Conservation (phyloP, 2,888 invertebrate genomes). For the Podotricha telesiphe region DNA sequence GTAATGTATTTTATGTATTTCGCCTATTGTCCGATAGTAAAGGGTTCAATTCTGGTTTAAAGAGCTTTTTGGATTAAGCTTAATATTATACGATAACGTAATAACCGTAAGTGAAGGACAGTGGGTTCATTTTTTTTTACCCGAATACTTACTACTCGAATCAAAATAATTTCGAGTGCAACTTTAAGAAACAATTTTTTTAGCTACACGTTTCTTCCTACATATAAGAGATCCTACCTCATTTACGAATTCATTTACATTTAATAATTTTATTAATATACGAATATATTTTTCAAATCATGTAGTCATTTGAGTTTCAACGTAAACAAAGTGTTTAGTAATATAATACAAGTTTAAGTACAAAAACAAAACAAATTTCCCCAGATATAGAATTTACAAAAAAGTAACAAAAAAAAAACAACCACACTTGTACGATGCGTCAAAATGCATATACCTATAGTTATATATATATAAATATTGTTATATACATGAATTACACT, state of each 20-base stretch:
- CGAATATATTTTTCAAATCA: too few relatives aligned
- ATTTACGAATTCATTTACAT: too few relatives aligned
- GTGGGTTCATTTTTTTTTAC: not conserved
- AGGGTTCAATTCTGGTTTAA: not conserved
- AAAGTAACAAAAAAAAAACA: not conserved
- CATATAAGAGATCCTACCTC: too few relatives aligned
- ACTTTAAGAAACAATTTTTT: too few relatives aligned
- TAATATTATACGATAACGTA: too few relatives aligned
- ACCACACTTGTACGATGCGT: not conserved
- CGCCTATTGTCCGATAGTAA: not conserved
- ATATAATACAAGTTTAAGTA: not conserved
- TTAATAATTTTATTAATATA: too few relatives aligned
- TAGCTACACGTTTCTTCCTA: too few relatives aligned
- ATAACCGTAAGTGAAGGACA: not conserved
- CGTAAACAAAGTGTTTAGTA: not conserved
- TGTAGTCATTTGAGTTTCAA: not conserved
- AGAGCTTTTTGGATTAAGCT: too few relatives aligned
- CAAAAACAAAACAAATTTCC: not conserved
- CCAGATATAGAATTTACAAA: not conserved
- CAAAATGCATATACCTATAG: not conserved
- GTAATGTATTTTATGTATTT: conserved; percentile 1
- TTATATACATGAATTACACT: too few relatives aligned
- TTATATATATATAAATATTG: too few relatives aligned
- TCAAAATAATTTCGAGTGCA: too few relatives aligned
- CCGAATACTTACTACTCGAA: too few relatives aligned